Base-by-base conservation (phyloP, 2,888 invertebrate genomes). In the Gymnosoma rotundatum region DNA sequence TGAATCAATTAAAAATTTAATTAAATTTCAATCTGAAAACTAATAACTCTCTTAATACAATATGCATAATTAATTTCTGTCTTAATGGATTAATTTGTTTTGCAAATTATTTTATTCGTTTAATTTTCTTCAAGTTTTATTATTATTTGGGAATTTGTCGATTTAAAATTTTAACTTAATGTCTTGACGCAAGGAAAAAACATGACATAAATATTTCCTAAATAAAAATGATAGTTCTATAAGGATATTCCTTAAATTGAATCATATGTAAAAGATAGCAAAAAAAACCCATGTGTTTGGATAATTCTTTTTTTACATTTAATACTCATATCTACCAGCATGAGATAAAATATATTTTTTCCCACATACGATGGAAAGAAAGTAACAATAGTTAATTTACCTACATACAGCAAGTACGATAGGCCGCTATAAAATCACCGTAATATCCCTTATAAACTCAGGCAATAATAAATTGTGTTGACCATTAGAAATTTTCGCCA, bases 401-500 rank as follows among this genome's bases (percentile, higher is more conserved):
- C 21, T 25, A 60, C n/a, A 32, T 25, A 60, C 12, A 25, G 38
- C 54, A 45, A 78, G 21, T 52, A 48, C 18, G 54, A 10, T 54
- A 45, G 45, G 25, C 18, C 45, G 56, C 66, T 75, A 79, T 74
- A 75, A 75, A 83, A 80, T 67, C 69, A 67, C 73, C 67, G 69
- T 76, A 76, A 83, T 79, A 67, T 67, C 76, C 76, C 79, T 83
- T 69, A 76, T 76, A 73, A 78, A 69, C 61, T 32, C 80, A 50
- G 78, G 69, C 69, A 78, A 78, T 70, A 78, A 74, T 66, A 78
- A 81, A 69, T 45, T 58, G 38, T 63, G 32, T 81, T 78, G 78
- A 64, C 79, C 83, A 76, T 76, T 69, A 58, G 76, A 73, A 80
- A 83, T 64, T 84, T 78, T 84, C 38, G 73, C 73, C 21, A 81